These are phyloP conservation scores for Pterostichus niger DNA, from an alignment of 2,888 invertebrate species.

Conservation along the genomic window DNA sequence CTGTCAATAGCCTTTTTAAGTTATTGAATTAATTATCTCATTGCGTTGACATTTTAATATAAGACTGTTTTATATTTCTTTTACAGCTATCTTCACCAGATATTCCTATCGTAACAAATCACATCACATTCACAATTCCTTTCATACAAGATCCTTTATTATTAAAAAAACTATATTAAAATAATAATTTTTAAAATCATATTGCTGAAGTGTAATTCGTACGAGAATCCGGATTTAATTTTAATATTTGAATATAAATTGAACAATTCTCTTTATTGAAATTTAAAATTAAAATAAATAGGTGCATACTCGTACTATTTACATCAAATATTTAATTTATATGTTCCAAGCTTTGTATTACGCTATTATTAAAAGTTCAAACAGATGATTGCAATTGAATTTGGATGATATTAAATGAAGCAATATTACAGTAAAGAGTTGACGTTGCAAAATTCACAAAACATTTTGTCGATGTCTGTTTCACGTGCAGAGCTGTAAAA, in stretches of 20 bases:
- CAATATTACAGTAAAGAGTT: neutral
- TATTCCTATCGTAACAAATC: no score
- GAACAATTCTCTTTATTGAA: neutral
- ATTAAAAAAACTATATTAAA: no score
- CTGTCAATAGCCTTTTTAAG: no score
- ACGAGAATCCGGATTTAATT: neutral
- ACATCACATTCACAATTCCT: no score
- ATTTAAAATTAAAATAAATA: neutral
- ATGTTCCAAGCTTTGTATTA: neutral
- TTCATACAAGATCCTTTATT: no score
- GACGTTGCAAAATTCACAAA: constrained; percentile 6
- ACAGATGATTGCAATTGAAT: neutral
- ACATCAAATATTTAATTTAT: neutral
- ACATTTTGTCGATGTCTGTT: constrained; percentile 5
- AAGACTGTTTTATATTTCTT: no score
- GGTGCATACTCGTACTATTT: neutral
- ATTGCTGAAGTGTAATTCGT: no score
- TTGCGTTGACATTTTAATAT: no score
- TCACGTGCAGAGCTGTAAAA: neutral
- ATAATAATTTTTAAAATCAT: no score
- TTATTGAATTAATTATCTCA: no score
- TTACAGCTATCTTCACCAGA: no score
- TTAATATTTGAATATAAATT: neutral
- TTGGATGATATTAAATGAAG: neutral
- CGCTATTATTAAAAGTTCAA: constrained; percentile 11